A percentile compares a stretch with the other conserved stretches of the same genome.
Conservation (phyloP, 2,113 vertebrate genomes). For the Callipepla californica region DNA sequence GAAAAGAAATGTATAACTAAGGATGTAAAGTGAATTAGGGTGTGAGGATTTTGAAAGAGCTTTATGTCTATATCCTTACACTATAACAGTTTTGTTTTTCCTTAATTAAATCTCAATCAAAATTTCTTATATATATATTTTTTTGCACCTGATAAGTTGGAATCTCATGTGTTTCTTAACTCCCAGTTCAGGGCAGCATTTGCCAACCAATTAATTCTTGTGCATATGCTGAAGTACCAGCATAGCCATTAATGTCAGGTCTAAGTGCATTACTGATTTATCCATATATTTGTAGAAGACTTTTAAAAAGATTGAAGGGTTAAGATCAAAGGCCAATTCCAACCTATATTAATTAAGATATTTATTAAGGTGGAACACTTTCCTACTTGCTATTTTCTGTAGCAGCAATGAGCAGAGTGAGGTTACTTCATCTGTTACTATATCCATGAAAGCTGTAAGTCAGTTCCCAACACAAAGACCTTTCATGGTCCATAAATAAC, state of each 20-base stretch:
- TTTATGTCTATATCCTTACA: not conserved
- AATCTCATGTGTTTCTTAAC: not conserved
- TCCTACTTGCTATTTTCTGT: not conserved
- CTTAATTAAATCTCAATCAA: not conserved
- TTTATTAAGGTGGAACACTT: not conserved
- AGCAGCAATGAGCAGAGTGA: not conserved
- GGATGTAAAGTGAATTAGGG: not conserved
- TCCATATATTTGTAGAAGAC: not conserved
- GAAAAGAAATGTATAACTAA: not conserved
- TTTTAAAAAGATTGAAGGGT: not conserved
- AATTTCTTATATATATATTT: not conserved
- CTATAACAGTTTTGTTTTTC: not conserved
- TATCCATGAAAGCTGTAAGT: not conserved
- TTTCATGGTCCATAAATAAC: not conserved
- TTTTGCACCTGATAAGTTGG: not conserved
- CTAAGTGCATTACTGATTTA: not conserved
- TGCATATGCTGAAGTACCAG: not conserved
- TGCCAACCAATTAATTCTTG: not conserved
- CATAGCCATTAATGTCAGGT: not conserved
- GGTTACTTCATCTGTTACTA: not conserved
- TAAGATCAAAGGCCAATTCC: not conserved
- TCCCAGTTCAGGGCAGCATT: not conserved
- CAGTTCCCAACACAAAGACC: not conserved
- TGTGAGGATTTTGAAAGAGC: not conserved
- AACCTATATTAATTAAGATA: not conserved